phyloP scores from a whole-genome alignment of 2,888 invertebrate species.

The Petrophora chlorosata region DNA sequence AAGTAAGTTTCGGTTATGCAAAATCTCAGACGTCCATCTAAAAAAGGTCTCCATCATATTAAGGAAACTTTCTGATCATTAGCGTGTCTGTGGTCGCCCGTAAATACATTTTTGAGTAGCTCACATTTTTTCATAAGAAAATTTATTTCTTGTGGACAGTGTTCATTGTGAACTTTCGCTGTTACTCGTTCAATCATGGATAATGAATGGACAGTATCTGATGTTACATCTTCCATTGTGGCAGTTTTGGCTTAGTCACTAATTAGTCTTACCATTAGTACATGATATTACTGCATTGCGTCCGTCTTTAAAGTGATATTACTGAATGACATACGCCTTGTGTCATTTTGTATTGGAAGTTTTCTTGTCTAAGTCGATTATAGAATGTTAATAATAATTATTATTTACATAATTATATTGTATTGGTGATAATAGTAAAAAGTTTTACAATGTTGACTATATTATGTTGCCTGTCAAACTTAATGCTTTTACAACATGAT shows the following conservation, averaged over 20 bases:
- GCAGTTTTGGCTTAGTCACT: constrained; percentile 38
- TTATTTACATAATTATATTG: no score
- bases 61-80: constrained; percentile 72
- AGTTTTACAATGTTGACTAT: no score
- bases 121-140: constrained; percentile 60
- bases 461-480: no score
- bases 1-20: constrained; percentile 37
- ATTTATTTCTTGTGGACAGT: constrained; percentile 59
- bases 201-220: constrained; percentile 63
- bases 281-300: constrained; percentile 13
- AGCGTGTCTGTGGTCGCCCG: constrained; percentile 63
- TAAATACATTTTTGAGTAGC: constrained; percentile 45
- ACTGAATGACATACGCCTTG: constrained; percentile 3
- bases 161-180: constrained; percentile 70
- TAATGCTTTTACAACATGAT: no score
- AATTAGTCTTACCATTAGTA: constrained; percentile 29
- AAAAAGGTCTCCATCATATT: constrained; percentile 56
- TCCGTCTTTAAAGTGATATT: constrained; percentile 7
- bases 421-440: no score
- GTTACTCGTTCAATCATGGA: constrained; percentile 59
- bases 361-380: no score
- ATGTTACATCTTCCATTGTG: constrained; percentile 56
- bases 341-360: constrained; percentile 9
- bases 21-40: constrained; percentile 44
- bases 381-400: no score